Evolutionary conservation across 2,113 vertebrate species (phyloP), one percentile per base, ranked within the genome.

Genomic region (Puma concolor): DNA sequence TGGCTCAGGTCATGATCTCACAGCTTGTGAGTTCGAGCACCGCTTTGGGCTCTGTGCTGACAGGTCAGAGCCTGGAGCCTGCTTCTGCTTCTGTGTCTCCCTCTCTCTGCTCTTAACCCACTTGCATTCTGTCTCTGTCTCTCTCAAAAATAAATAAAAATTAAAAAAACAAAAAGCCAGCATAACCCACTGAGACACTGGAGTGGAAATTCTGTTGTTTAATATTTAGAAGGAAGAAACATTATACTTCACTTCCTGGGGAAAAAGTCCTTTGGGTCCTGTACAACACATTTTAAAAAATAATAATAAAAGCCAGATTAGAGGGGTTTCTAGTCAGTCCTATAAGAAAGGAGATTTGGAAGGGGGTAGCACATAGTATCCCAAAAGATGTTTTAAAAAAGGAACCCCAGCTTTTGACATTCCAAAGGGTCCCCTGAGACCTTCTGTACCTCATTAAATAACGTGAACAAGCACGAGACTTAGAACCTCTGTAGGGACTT

Each of bases 221-320:
- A 92, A 64, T 95, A 84, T 84, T 93, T 85, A 86, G 74, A 91
- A 94, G 63, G 50, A 86, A 86, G 80, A 85, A 97, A 83, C 14
- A 80, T 23, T 92, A 64, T 57, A 60, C 12, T 85, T 98, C 80
- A 38, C 9, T 91, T 98, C 87, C 88, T 50, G n/a, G 29, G 36
- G 17, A n/a, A 36, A 80, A 66, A 67, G 86, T 76, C 92, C 83
- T 74, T 60, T 74, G 52, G 33, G 57, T 67, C 83, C 69, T 96
- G 38, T 97, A 87, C 14, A 93, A 71, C 63, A 93, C 64, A 95
- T 96, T 97, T 67, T 9, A 31, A 94, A 96, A 92, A 81, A 88
- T 88, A 83, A 69, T 41, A 52, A 66, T 76, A 81, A 79, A 91
- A 91, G 74, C 44, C 13, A 52, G 19, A 71, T 83, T 94, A 83